Conservation (phyloP, 2,113 vertebrate species). For the Rhinolophus sinicus region DNA sequence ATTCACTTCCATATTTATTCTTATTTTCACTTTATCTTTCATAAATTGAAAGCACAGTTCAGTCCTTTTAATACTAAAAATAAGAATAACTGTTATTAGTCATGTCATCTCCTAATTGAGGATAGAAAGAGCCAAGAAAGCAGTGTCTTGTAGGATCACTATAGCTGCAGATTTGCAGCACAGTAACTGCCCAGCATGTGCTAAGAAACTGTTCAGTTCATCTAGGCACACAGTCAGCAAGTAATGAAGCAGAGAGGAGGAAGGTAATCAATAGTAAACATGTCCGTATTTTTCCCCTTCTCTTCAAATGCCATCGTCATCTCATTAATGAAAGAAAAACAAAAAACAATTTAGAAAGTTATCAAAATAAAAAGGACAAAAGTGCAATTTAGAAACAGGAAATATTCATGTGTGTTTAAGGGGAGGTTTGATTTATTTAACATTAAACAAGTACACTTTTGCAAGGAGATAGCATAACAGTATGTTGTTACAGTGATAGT, state of each 20-base stretch:
- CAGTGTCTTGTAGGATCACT: background rate
- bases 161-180: background rate
- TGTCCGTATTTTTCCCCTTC: background rate
- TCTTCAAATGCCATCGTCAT: background rate
- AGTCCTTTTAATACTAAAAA: constrained; percentile 27
- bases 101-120: background rate
- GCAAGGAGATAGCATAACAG: background rate
- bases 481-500: background rate
- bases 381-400: constrained; percentile 34
- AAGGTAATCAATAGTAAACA: background rate
- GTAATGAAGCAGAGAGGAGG: background rate
- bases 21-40: constrained; percentile 19
- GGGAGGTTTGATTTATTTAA: constrained; percentile 11
- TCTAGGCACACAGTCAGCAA: background rate
- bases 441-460: constrained; percentile 25
- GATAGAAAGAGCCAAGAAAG: background rate
- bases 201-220: background rate
- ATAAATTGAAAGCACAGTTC: background rate
- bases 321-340: constrained; percentile 55
- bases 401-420: constrained; percentile 4
- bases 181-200: background rate
- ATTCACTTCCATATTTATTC: background rate
- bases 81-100: background rate
- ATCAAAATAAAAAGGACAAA: constrained; percentile 52
- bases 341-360: constrained; percentile 40